Conservation (phyloP, 1,140 invertebrate species). For the Bombus confusus region DNA sequence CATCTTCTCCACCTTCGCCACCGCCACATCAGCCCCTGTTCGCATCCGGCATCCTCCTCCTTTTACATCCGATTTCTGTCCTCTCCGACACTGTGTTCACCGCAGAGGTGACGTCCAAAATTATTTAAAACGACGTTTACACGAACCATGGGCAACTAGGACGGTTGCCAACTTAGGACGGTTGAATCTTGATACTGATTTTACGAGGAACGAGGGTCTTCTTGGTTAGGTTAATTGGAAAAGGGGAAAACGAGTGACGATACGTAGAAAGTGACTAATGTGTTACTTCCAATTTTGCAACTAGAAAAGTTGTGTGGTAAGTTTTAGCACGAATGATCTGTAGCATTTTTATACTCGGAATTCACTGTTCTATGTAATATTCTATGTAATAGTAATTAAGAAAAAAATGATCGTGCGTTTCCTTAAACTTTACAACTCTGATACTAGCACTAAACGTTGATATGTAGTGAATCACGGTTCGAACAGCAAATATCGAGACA, state of each 20-base stretch:
- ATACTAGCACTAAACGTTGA: too few relatives aligned
- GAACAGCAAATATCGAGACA: background rate
- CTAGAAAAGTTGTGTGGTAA: too few relatives aligned
- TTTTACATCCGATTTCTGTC: slow-evolving; percentile 37
- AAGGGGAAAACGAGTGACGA: background rate
- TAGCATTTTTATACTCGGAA: too few relatives aligned
- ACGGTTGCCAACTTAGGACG: slow-evolving; percentile 3
- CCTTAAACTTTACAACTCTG: too few relatives aligned
- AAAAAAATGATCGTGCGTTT: too few relatives aligned
- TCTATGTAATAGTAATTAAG: too few relatives aligned
- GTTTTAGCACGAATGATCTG: too few relatives aligned
- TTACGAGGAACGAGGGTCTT: background rate
- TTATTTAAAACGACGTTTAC: slow-evolving; percentile 24
- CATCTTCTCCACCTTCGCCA: slow-evolving; percentile 51
- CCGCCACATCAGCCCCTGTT: background rate
- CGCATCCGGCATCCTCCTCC: background rate
- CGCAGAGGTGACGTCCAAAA: slow-evolving; percentile 41
- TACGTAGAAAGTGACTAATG: too few relatives aligned
- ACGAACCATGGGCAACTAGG: slow-evolving; percentile 6
- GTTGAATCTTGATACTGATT: background rate
- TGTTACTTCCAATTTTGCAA: too few relatives aligned
- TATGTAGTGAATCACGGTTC: background rate
- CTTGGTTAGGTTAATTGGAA: background rate
- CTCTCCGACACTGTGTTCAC: background rate
- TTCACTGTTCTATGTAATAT: too few relatives aligned